Base-by-base conservation (phyloP, 2,888 invertebrate species). In the Stenolophus ochropezus region DNA sequence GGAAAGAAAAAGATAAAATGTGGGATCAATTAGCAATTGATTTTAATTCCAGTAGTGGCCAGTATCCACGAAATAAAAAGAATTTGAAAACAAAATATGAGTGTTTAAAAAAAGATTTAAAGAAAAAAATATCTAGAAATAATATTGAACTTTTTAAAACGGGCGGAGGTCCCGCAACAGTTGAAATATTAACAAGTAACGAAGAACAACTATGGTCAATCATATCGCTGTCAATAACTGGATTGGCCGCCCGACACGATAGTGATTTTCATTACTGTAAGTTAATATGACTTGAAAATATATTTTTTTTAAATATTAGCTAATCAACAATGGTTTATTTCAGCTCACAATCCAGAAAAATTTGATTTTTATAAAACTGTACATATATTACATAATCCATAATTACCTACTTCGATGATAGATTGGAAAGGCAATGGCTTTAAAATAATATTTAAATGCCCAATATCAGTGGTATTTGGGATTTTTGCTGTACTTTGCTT, bases 31-130 rank as follows among this genome's bases (percentile, higher is more conserved):
- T 58, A 21, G 23, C 21, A 14, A 23, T 0, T 23, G 58, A 58
- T 18, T 58, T 58, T 58, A 58, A 58, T 23, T 21, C 58, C 6
- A 23, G 6, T 3, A n/a, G 23, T n/a, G 58, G 11, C 6, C 23
- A 58, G 18, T 53, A 53, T 53, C 53, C 53, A 14, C 58, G 58
- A 23, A 58, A 58, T 23, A 58, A 25, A n/a, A 58, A 58, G 14
- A 58, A 58, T 23, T 23, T 58, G 11, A 58, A 58, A 25, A 21
- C 11, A 4, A 58, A 58, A 58, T 58, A 58, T 58, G 1, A 58
- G 11, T 58, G 23, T 1, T 23, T 58, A 8, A 58, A 58, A 23
- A 58, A 25, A 14, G 58, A 21, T 1, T 58, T 25, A n/a, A 58
- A 58, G 14, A 58, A 23, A 23, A 8, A 58, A 58, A 23, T 23